Conservation (phyloP, 2,888 invertebrate genomes). For the Aplocera efformata region DNA sequence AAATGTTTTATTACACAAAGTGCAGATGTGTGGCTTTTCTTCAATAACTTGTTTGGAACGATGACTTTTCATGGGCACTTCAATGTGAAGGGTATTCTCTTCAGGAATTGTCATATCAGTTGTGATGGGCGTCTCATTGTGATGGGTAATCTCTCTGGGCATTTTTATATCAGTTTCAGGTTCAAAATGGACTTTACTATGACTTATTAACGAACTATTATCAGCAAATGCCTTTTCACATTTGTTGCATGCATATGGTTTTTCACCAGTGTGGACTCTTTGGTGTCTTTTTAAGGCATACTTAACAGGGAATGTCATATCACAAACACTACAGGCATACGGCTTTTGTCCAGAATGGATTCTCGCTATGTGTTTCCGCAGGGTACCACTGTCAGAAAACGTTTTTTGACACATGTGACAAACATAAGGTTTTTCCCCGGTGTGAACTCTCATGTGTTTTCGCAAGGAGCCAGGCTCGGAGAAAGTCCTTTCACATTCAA, state of each 20-base stretch:
- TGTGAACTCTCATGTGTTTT: conserved; percentile 1
- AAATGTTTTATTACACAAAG: too few species aligned
- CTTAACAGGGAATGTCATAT: neutral
- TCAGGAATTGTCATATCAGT: too few species aligned
- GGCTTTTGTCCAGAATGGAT: conserved; percentile 6
- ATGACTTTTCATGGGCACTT: too few species aligned
- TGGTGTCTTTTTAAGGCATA: neutral
- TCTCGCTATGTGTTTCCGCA: neutral
- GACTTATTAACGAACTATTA: neutral
- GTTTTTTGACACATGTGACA: conserved; percentile 1
- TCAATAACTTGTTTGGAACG: too few species aligned
- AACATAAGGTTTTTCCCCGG: conserved; percentile 1
- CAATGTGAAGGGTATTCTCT: too few species aligned
- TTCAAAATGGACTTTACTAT: conserved; percentile 1
- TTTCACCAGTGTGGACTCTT: neutral
- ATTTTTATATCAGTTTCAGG: neutral
- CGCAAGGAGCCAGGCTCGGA: neutral
- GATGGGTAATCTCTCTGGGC: too few species aligned
- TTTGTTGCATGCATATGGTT: neutral
- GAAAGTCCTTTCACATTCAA: conserved; percentile 1
- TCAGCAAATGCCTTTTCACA: conserved; percentile 1
- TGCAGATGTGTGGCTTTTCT: too few species aligned
- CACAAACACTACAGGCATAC: neutral
- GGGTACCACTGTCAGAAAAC: neutral
- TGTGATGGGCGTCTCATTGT: too few species aligned